phyloP scores from a whole-genome alignment of 2,113 vertebrate species.

The Myiopsitta monachus region DNA sequence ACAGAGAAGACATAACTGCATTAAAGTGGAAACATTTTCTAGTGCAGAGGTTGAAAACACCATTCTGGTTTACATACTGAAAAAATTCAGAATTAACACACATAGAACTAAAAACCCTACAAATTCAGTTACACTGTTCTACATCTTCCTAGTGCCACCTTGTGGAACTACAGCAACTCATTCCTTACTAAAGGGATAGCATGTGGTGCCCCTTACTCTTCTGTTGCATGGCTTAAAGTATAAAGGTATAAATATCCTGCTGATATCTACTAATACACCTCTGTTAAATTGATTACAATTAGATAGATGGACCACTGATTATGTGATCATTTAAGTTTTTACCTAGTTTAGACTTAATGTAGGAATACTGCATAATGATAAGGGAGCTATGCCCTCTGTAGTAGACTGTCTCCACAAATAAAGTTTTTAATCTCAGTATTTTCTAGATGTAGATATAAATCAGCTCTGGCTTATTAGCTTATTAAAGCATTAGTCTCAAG shows the following conservation, averaged over 20 bases:
- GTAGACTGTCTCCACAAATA: neutral
- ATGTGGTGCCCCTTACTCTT: accelerated
- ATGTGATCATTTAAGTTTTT: neutral
- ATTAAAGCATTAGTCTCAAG: neutral
- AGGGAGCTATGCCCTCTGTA: neutral
- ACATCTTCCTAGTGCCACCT: constrained; percentile 68
- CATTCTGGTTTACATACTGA: neutral
- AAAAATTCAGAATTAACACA: neutral
- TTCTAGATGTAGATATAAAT: neutral
- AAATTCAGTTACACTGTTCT: neutral
- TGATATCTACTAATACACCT: neutral
- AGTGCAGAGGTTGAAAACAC: neutral
- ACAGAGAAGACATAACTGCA: neutral
- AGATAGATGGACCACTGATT: neutral
- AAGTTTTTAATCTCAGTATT: neutral
- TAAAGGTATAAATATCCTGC: neutral
- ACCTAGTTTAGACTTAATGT: neutral
- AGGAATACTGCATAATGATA: neutral
- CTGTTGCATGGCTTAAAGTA: accelerated
- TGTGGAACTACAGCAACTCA: constrained; percentile 52
- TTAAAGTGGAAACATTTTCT: neutral
- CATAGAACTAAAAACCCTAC: neutral
- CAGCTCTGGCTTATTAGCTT: neutral
- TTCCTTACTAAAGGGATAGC: no score
- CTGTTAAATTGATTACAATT: neutral